phyloP scores from a whole-genome alignment of 2,888 invertebrate species.

The Loripinus fragilis region DNA sequence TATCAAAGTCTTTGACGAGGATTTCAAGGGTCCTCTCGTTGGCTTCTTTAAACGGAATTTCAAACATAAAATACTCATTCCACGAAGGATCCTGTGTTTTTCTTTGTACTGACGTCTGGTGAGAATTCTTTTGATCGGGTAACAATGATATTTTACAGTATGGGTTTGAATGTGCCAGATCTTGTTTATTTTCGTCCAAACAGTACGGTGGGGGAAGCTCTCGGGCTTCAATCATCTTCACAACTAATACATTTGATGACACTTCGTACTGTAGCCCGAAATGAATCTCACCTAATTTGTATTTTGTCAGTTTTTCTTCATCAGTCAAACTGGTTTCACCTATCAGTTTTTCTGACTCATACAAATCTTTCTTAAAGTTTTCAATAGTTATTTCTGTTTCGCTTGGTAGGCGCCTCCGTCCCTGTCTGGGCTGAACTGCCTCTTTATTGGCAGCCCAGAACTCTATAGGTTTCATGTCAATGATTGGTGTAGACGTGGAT shows the following conservation, averaged over 20 bases:
- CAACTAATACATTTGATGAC: constrained; percentile 78
- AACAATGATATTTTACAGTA: constrained; percentile 83
- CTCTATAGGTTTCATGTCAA: constrained; percentile 84
- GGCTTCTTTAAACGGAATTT: constrained; percentile 83
- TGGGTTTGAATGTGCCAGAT: constrained; percentile 84
- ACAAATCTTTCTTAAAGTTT: constrained; percentile 82
- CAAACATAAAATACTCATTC: constrained; percentile 84
- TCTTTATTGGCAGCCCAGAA: constrained; percentile 83
- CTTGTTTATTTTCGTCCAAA: constrained; percentile 81
- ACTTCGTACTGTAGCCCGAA: constrained; percentile 83
- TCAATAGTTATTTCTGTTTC: constrained; percentile 82
- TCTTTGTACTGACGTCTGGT: constrained; percentile 83
- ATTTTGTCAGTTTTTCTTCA: constrained; percentile 81
- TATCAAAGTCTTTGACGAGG: constrained; percentile 84
- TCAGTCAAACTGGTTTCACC: constrained; percentile 78
- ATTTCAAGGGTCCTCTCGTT: constrained; percentile 83
- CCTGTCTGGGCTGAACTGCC: constrained; percentile 80
- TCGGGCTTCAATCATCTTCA: constrained; percentile 83
- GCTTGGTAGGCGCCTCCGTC: constrained; percentile 77
- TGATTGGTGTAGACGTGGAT: constrained; percentile 79
- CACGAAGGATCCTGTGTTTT: constrained; percentile 84
- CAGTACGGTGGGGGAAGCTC: constrained; percentile 82
- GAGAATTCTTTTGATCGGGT: constrained; percentile 83
- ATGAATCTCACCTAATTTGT: constrained; percentile 81
- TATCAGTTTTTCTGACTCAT: constrained; percentile 71